Evolutionary conservation across 2,888 invertebrate species (phyloP).

Genomic region (Eupithecia subumbrata): DNA sequence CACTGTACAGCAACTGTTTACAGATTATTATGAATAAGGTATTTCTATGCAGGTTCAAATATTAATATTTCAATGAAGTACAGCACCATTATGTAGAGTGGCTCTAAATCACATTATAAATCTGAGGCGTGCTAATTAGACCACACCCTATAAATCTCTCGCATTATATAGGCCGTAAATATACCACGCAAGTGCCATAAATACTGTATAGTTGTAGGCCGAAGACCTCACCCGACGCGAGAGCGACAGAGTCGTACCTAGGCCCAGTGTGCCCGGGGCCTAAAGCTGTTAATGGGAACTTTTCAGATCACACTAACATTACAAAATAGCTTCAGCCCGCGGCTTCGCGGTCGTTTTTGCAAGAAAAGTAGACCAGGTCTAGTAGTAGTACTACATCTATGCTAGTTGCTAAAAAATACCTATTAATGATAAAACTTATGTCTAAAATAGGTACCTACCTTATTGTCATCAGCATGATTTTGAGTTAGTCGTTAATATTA

Average conservation of each 20-base stretch:
- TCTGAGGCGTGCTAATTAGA: slow-evolving; percentile 75
- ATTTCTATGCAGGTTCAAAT: neutral
- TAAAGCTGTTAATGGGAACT: neutral
- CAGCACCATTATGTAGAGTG: slow-evolving; percentile 1
- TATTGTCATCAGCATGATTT: neutral
- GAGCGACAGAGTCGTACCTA: slow-evolving; percentile 33
- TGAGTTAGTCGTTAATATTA: neutral
- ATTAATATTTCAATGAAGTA: neutral
- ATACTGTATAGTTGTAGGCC: slow-evolving; percentile 73
- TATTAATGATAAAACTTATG: too few relatives aligned
- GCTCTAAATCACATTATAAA: slow-evolving; percentile 62
- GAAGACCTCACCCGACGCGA: slow-evolving; percentile 79
- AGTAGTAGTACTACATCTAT: neutral
- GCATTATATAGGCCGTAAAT: slow-evolving; percentile 77
- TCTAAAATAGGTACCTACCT: too few relatives aligned
- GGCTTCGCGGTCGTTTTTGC: neutral
- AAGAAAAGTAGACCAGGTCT: too few relatives aligned
- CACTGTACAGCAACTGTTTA: neutral
- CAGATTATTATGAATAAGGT: neutral
- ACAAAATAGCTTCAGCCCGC: neutral
- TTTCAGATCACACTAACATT: neutral
- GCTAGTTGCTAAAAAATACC: too few relatives aligned
- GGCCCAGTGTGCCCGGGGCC: neutral
- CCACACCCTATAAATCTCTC: slow-evolving; percentile 74
- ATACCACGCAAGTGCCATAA: slow-evolving; percentile 70